phyloP scores from a whole-genome alignment of 2,797 vertebrate species.

The Thunnus albacares region DNA sequence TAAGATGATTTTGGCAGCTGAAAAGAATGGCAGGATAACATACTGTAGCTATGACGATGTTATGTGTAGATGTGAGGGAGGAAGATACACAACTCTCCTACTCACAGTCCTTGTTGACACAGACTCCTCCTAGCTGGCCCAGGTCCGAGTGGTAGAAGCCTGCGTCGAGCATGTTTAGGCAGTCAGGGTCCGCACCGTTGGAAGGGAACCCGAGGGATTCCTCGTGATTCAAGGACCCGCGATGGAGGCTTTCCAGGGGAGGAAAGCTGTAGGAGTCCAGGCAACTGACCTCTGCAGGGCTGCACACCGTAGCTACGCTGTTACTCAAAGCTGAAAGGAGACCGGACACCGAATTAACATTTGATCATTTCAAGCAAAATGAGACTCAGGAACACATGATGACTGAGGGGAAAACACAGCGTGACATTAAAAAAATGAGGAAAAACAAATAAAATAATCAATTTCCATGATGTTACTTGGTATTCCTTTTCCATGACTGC shows the following conservation, averaged over 20 bases:
- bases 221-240: slow-evolving; percentile 91
- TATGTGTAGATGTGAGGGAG: slow-evolving; percentile 85
- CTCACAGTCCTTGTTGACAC: slow-evolving; percentile 93
- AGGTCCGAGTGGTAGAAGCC: slow-evolving; percentile 97
- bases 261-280: slow-evolving; percentile 92
- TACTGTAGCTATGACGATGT: slow-evolving; percentile 84
- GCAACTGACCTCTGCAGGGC: slow-evolving; percentile 90
- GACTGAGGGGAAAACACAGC: too few species aligned
- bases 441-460: neutral
- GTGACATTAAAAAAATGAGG: neutral
- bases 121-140: slow-evolving; percentile 88
- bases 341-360: slow-evolving; percentile 12
- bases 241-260: slow-evolving; percentile 91
- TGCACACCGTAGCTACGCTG: slow-evolving; percentile 93
- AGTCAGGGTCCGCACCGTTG: slow-evolving; percentile 92
- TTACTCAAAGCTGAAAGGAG: slow-evolving; percentile 91
- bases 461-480: neutral
- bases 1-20: slow-evolving; percentile 86
- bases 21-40: slow-evolving; percentile 86
- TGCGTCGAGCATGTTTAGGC: slow-evolving; percentile 96
- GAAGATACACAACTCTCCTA: slow-evolving; percentile 89
- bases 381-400: rapidly evolving
- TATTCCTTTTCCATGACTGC: neutral
- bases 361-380: neutral
- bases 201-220: slow-evolving; percentile 92